Conservation (phyloP, 2,113 vertebrate species). For the Ciconia maguari region DNA sequence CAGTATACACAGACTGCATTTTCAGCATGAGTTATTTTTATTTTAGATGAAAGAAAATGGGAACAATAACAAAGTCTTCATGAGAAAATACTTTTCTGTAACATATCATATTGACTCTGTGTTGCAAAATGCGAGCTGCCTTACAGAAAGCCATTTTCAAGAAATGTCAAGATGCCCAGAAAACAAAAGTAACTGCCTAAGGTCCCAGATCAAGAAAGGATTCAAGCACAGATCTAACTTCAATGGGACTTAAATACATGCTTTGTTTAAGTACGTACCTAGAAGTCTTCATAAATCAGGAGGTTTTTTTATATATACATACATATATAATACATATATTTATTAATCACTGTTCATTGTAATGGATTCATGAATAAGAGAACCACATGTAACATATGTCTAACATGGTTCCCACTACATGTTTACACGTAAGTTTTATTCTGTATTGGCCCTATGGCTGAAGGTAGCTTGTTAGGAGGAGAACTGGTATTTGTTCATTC, state of each 20-base stretch:
- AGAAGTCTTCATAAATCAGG: background rate
- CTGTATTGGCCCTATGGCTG: background rate
- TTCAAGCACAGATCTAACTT: background rate
- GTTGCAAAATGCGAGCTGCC: background rate
- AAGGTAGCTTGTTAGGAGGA: background rate
- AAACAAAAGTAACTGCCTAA: background rate
- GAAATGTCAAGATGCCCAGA: background rate
- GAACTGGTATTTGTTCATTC: conserved; percentile 23
- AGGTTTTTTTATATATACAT: background rate
- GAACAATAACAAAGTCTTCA: conserved; percentile 30
- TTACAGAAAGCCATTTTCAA: background rate
- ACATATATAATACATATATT: background rate
- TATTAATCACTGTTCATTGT: background rate
- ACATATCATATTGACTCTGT: background rate
- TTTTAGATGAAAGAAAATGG: conserved; percentile 48
- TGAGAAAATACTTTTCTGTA: conserved; percentile 21
- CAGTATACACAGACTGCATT: conserved; percentile 24
- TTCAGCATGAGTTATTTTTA: conserved; percentile 58
- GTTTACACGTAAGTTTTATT: background rate
- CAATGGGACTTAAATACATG: background rate
- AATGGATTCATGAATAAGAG: background rate
- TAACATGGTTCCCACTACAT: background rate
- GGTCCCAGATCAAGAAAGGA: background rate
- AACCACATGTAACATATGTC: background rate
- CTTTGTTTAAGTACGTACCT: background rate